Conservation (phyloP, 1,140 invertebrate species). For the Asbolus verrucosus region DNA sequence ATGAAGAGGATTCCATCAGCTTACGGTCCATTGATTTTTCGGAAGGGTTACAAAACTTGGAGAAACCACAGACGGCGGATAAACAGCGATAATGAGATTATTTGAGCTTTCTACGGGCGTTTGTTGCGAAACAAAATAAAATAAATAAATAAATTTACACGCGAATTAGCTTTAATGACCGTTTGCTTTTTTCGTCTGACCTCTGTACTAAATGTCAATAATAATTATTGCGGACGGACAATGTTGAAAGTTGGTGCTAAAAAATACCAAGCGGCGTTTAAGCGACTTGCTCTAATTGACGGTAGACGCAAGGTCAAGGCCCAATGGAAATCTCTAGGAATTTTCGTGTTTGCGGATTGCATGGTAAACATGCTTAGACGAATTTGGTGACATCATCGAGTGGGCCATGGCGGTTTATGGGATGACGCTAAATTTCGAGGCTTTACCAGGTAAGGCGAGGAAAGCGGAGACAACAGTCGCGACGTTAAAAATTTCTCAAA, state of each 20-base stretch:
- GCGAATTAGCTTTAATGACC: conserved; percentile 16
- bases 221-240: conserved; percentile 11
- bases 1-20: conserved; percentile 21
- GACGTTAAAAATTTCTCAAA: too few relatives aligned
- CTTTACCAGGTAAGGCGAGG: too few relatives aligned
- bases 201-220: conserved; percentile 17
- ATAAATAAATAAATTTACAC: conserved; percentile 30
- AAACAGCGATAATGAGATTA: not conserved
- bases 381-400: too few relatives aligned
- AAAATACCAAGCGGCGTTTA: conserved; percentile 13
- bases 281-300: too few relatives aligned
- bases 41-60: conserved; percentile 7
- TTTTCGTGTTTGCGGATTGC: too few relatives aligned
- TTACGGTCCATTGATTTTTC: conserved; percentile 6
- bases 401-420: too few relatives aligned
- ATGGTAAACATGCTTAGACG: too few relatives aligned
- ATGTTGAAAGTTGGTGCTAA: not conserved
- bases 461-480: too few relatives aligned
- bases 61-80: conserved; percentile 6
- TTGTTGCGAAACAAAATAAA: conserved; percentile 12
- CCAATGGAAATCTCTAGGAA: too few relatives aligned
- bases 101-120: conserved; percentile 18
- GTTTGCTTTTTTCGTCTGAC: conserved; percentile 12
- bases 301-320: too few relatives aligned
- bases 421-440: too few relatives aligned